These are phyloP conservation scores for Pachypanchax playfairii DNA, from an alignment of 2,113 vertebrate genomes.

Conservation along the genomic window DNA sequence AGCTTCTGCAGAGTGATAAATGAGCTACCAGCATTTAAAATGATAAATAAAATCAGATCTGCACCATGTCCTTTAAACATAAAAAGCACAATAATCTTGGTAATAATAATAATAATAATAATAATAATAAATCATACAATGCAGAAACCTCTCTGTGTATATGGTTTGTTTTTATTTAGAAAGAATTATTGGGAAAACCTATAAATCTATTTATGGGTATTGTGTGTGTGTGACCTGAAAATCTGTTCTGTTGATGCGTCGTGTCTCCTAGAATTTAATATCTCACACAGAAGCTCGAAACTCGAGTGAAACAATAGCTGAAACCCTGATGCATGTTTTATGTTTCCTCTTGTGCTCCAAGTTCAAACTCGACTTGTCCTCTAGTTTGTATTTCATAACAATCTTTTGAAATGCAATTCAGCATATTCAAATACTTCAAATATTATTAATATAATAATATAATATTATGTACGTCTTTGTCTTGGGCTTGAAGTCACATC, in stretches of 20 bases:
- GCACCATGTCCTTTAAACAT: constrained; percentile 65
- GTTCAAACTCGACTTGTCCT: too few species aligned
- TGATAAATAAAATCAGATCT: constrained; percentile 68
- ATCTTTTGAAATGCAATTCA: background rate
- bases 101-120: constrained; percentile 30
- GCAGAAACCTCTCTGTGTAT: constrained; percentile 25
- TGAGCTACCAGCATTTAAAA: constrained; percentile 53
- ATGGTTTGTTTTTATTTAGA: constrained; percentile 29
- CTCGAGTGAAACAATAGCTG: background rate
- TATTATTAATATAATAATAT: background rate
- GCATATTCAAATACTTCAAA: background rate
- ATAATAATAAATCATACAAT: constrained; percentile 44
- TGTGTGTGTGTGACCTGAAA: too few species aligned
- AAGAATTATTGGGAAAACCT: background rate
- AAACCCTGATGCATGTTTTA: background rate
- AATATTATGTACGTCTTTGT: background rate
- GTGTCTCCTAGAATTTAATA: too few species aligned
- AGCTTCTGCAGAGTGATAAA: constrained; percentile 21
- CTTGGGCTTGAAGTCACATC: constrained; percentile 2
- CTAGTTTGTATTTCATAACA: background rate
- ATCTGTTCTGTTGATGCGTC: too few species aligned
- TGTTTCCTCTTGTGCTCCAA: too few species aligned
- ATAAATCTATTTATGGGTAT: background rate
- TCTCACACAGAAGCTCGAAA: background rate
- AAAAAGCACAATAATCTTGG: constrained; percentile 45